Percentiles rank a stretch among this genome's conserved stretches.
Evolutionary conservation across 2,797 vertebrate genomes (phyloP).

Genomic region (Antrozous pallidus): DNA sequence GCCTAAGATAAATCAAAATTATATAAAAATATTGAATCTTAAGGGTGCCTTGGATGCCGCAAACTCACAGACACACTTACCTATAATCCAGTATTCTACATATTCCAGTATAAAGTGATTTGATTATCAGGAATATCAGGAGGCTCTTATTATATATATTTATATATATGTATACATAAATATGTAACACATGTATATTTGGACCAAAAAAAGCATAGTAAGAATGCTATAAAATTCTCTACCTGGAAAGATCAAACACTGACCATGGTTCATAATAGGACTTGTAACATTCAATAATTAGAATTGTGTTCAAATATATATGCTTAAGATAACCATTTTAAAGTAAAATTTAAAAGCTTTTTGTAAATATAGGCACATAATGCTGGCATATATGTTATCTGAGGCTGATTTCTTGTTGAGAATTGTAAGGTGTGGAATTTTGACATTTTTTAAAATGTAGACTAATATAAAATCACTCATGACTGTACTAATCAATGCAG

Average conservation of each 20-base stretch:
- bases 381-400: neutral
- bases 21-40: neutral
- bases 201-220: neutral
- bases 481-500: neutral
- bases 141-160: neutral
- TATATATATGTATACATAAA: neutral
- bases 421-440: neutral
- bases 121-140: neutral
- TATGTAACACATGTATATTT: neutral
- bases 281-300: neutral
- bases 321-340: neutral
- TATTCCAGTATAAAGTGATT: neutral
- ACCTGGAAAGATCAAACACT: neutral
- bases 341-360: neutral
- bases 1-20: neutral
- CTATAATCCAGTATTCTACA: neutral
- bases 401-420: neutral
- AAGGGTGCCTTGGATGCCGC: neutral
- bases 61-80: neutral
- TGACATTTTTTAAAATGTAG: conserved; percentile 20
- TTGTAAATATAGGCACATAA: neutral
- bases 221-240: neutral
- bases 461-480: neutral
- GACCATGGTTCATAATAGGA: neutral
- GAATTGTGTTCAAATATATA: neutral